These are phyloP conservation scores for Drosophila sordidapex DNA, from an alignment of 2,888 invertebrate species.

Conservation along the genomic window DNA sequence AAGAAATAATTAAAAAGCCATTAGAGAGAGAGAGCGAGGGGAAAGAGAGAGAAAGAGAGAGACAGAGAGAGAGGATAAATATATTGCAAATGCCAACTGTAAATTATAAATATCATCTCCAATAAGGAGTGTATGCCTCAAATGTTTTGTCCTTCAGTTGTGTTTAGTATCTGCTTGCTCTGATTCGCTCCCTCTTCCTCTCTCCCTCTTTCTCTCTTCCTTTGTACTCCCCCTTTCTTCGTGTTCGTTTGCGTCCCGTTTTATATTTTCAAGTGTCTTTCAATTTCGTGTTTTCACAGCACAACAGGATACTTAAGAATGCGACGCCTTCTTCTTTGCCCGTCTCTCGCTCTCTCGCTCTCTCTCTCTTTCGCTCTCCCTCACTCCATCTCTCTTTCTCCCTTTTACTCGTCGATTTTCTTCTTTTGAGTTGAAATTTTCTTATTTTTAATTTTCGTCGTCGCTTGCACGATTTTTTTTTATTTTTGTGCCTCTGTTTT, in stretches of 20 bases:
- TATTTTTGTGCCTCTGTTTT: slow-evolving; percentile 47
- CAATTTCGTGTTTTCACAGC: slow-evolving; percentile 46
- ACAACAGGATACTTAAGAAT: slow-evolving; percentile 56
- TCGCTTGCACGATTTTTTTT: slow-evolving; percentile 36
- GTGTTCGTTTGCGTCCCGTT: not conserved
- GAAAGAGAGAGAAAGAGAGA: no score
- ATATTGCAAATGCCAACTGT: not conserved
- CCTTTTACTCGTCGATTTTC: not conserved
- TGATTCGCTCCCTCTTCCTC: not conserved
- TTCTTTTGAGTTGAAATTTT: slow-evolving; percentile 7
- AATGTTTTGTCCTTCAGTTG: not conserved
- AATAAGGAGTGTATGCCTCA: not conserved
- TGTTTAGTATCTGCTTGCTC: not conserved
- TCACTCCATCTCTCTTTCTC: not conserved
- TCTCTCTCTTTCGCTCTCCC: not conserved
- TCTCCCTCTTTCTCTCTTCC: not conserved
- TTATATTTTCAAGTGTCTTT: slow-evolving; percentile 47
- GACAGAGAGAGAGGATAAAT: not conserved
- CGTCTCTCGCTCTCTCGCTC: not conserved
- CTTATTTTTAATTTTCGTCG: slow-evolving; percentile 34
- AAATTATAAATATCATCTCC: not conserved
- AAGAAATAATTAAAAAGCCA: slow-evolving; percentile 60
- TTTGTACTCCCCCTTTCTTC: not conserved
- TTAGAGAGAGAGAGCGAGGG: slow-evolving; percentile 15
- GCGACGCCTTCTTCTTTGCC: slow-evolving; percentile 17